Percentiles rank a stretch among this genome's conserved stretches.
Evolutionary conservation across 2,888 invertebrate species (phyloP).

Genomic region (Apodemia hepburni): DNA sequence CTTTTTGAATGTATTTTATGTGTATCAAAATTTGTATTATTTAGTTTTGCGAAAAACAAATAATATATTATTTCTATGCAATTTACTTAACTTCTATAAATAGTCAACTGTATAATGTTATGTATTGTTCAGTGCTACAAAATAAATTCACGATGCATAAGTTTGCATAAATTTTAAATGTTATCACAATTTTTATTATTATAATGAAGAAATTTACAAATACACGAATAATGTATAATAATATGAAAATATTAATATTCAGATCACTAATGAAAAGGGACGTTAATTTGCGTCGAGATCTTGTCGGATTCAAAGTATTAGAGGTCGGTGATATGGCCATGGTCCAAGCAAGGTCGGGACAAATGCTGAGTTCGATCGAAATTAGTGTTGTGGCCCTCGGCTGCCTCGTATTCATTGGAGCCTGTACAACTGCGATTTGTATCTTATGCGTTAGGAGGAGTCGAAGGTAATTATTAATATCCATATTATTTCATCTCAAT

Average conservation of each 20-base stretch:
- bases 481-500: neutral
- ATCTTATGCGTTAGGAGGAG: constrained; percentile 85
- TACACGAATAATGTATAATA: neutral
- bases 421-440: constrained; percentile 88
- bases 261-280: constrained; percentile 84
- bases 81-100: no score
- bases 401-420: constrained; percentile 90
- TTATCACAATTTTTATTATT: neutral
- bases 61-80: no score
- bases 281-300: constrained; percentile 78
- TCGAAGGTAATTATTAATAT: constrained; percentile 66
- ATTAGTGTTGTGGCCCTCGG: constrained; percentile 90
- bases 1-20: no score
- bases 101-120: no score
- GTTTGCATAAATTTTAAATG: neutral
- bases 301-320: constrained; percentile 84
- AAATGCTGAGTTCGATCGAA: constrained; percentile 84
- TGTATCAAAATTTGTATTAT: no score
- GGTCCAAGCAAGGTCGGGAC: constrained; percentile 56
- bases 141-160: no score
- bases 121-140: no score
- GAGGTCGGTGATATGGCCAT: constrained; percentile 78
- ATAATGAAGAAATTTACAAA: neutral
- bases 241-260: constrained; percentile 27
- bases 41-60: no score